phyloP scores from a whole-genome alignment of 2,888 invertebrate genomes.

The Leptopterna dolabrata region DNA sequence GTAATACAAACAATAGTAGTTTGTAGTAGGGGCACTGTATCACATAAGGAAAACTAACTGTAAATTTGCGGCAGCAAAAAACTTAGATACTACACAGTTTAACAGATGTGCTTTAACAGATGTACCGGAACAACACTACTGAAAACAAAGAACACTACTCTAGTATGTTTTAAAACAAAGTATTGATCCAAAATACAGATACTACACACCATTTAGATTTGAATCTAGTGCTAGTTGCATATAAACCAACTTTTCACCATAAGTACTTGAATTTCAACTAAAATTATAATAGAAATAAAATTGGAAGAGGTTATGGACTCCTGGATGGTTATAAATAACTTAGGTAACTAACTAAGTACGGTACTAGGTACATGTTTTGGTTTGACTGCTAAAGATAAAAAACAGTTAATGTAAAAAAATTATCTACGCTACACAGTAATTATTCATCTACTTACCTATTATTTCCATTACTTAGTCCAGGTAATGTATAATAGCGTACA shows the following conservation, averaged over 20 bases:
- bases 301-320: background rate
- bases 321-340: background rate
- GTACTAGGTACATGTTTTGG: conserved; percentile 27
- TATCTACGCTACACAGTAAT: background rate
- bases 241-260: background rate
- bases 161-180: background rate
- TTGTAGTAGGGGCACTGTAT: too few species aligned
- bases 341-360: background rate
- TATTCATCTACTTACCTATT: background rate
- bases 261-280: background rate
- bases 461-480: too few species aligned
- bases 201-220: background rate
- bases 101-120: background rate
- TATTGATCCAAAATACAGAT: background rate
- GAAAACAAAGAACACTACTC: background rate
- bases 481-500: too few species aligned
- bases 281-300: background rate
- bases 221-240: background rate
- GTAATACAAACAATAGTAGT: too few species aligned
- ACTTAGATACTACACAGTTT: too few species aligned
- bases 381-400: background rate
- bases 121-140: background rate
- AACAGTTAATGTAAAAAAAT: background rate
- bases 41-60: too few species aligned
- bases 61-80: too few species aligned